Evolutionary conservation across 2,888 invertebrate species (phyloP).

Genomic region (Margaritifera margaritifera): DNA sequence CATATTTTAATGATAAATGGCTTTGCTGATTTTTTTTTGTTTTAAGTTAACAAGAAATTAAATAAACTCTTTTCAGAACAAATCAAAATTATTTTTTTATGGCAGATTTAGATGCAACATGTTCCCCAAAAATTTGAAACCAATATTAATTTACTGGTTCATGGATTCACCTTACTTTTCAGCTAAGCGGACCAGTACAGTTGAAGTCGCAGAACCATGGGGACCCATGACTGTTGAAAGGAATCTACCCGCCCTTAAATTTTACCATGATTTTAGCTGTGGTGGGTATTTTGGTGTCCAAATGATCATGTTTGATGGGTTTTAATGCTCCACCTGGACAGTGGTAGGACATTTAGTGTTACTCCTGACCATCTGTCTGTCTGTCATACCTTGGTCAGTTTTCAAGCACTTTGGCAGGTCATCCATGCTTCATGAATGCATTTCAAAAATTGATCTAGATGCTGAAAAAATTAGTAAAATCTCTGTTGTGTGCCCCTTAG

Average conservation of each 20-base stretch:
- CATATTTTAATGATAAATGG: not conserved
- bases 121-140: not conserved
- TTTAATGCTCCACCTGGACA: no score
- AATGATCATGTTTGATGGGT: no score
- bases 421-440: no score
- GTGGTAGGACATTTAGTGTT: no score
- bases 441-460: no score
- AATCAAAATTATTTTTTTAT: not conserved
- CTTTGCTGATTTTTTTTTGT: no score
- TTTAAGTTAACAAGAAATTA: not conserved
- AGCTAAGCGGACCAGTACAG: slow-evolving; percentile 84
- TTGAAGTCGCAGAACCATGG: slow-evolving; percentile 91
- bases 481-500: no score
- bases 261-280: slow-evolving; percentile 97
- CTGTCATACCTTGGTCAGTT: not conserved
- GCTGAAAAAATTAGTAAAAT: no score
- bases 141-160: no score
- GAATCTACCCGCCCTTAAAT: slow-evolving; percentile 93
- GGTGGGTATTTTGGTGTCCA: slow-evolving; percentile 61
- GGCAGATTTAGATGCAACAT: not conserved
- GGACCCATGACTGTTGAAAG: slow-evolving; percentile 87
- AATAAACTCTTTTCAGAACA: not conserved
- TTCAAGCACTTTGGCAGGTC: no score
- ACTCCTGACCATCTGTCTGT: no score
- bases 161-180: slow-evolving; percentile 23